Percentiles rank a stretch among this genome's conserved stretches.
Evolutionary conservation across 92 coral and sea anemone genomes (phyloP).

Genomic region (Umimayanthus kanabou): DNA sequence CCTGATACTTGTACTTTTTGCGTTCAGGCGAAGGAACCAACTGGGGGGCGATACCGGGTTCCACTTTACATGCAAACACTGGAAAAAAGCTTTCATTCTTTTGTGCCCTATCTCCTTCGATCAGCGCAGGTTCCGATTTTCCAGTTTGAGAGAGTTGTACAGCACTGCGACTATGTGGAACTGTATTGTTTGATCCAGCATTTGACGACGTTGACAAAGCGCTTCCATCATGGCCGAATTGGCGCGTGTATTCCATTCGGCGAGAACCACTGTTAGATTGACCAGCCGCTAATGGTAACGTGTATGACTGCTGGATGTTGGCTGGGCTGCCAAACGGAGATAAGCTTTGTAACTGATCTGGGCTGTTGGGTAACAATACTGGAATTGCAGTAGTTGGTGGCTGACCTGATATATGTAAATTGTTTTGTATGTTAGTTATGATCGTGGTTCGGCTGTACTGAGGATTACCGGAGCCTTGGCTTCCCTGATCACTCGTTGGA

Average conservation of each 20-base stretch:
- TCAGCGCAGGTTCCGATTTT: background rate
- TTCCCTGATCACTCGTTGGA: background rate
- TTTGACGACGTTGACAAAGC: background rate
- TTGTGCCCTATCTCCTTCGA: background rate
- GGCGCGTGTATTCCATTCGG: constrained; percentile 22
- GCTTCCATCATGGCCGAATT: background rate
- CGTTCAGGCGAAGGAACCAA: background rate
- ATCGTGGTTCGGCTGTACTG: background rate
- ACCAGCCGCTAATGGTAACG: background rate
- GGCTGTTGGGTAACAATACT: background rate
- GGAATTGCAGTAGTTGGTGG: background rate
- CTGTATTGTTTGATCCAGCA: background rate
- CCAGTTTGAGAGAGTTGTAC: background rate
- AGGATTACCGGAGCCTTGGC: background rate
- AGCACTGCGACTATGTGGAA: background rate
- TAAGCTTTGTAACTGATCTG: background rate
- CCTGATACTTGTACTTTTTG: background rate
- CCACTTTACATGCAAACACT: background rate
- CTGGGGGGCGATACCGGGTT: background rate
- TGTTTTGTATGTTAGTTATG: background rate
- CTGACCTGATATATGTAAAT: background rate
- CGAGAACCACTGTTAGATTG: background rate
- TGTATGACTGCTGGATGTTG: background rate
- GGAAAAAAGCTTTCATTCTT: background rate
- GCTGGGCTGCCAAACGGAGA: background rate